phyloP scores from a whole-genome alignment of 2,113 vertebrate species.

The Zapornia atra region DNA sequence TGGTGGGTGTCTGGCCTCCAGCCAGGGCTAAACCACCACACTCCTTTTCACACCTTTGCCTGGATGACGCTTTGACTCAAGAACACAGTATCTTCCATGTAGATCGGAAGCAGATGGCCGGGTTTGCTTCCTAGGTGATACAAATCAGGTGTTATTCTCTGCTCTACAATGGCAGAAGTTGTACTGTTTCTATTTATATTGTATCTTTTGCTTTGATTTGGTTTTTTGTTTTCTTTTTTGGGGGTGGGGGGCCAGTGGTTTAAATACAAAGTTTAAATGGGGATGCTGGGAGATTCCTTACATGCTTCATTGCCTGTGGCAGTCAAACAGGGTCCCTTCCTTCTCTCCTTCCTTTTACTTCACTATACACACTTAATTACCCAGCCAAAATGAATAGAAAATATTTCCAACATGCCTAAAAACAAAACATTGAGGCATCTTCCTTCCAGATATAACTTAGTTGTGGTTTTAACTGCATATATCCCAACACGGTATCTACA shows the following conservation, averaged over 20 bases:
- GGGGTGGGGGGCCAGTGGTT: not conserved
- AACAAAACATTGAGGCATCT: conserved; percentile 41
- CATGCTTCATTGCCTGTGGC: not conserved
- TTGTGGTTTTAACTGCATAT: conserved; percentile 34
- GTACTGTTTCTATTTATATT: not conserved
- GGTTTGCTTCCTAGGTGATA: not conserved
- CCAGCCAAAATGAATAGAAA: conserved; percentile 20
- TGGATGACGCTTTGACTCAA: not conserved
- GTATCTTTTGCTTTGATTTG: not conserved
- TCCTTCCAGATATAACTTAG: conserved; percentile 43
- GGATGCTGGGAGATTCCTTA: not conserved
- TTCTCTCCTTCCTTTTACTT: not conserved
- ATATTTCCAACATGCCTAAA: conserved; percentile 16
- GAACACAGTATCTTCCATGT: not conserved
- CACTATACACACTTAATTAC: not conserved
- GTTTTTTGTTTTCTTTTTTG: not conserved
- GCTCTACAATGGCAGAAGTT: not conserved
- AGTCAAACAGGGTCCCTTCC: not conserved
- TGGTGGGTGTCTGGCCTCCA: too few species aligned
- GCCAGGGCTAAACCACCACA: too few species aligned
- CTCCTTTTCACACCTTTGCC: conserved; percentile 4
- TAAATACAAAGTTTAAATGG: not conserved
- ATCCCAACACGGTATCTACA: not conserved
- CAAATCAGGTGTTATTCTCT: not conserved
- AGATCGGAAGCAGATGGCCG: not conserved